phyloP scores from a whole-genome alignment of 2,113 vertebrate genomes.

The Orthochromis malagaraziensis region DNA sequence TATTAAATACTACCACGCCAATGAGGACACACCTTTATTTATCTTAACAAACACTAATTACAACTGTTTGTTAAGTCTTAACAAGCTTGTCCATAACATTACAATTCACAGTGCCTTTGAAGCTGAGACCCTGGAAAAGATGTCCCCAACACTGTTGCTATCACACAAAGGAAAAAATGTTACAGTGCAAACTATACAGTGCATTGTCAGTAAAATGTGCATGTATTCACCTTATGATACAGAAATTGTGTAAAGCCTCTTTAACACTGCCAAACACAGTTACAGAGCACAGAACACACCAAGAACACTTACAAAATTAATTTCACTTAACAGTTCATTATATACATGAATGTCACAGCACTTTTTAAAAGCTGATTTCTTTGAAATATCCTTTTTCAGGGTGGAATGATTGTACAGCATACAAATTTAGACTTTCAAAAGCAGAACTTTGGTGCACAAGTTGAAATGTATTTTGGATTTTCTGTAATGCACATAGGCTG shows the following conservation, averaged over 20 bases:
- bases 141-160: not conserved
- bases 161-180: not conserved
- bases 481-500: not conserved
- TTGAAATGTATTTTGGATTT: not conserved
- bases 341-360: not conserved
- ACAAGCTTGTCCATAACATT: not conserved
- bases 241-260: not conserved
- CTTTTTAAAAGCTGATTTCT: not conserved
- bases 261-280: not conserved
- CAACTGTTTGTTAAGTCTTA: not conserved
- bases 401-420: not conserved
- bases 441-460: not conserved
- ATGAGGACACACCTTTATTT: not conserved
- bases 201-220: not conserved
- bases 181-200: not conserved
- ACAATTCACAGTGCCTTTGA: conserved; percentile 32
- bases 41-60: conserved; percentile 34
- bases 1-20: conserved; percentile 26
- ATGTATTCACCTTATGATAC: not conserved
- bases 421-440: not conserved
- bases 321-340: not conserved
- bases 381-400: not conserved
- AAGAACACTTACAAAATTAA: not conserved
- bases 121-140: not conserved
- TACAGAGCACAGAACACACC: not conserved